Evolutionary conservation across 2,797 vertebrate species (phyloP), one percentile per base, ranked within the genome.

Genomic region (Botia almorhae): DNA sequence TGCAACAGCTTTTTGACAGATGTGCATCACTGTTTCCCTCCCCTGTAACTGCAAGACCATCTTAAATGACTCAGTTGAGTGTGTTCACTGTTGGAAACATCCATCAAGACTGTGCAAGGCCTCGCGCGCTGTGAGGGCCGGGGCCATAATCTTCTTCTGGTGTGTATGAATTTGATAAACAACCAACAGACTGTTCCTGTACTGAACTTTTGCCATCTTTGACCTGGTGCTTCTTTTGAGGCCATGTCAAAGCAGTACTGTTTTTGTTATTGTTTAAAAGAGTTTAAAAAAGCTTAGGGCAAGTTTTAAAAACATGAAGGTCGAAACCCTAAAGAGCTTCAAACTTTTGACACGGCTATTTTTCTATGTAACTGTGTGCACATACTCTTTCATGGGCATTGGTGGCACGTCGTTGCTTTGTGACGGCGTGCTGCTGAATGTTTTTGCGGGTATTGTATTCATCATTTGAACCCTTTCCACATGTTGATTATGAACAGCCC

Each of bases 311-410:
- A 92, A 90, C 88, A 90, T 92, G 91, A 19, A 61, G 69, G 48
- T 80, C 19, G 19, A 64, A 64, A 39, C 77, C 60, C 72, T 55
- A 39, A 72, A 68, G 78, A 80, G 48, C 69, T 73, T 76, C 21
- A 21, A 90, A 92, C 92, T 89, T 83, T 92, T 87, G 84, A 89
- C 91, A 92, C 87, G 92, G 89, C 84, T 29, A 92, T 93, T 94
- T 93, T 93, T 93, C 88, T 94, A 93, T 93, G 89, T 92, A 85
- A 87, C 82, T 88, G 89, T 93, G 89, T 89, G 85, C 84, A 89
- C 81, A 87, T 89, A 85, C 83, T 88, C 87, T 90, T 88, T 88
- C 76, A 77, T 26, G 81, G 87, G 82, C 71, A 83, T 89, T 88
- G 81, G 85, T 84, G 68, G 82, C 87, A 81, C 78, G 83, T 77